Base-by-base conservation (phyloP, 1,140 invertebrate genomes). In the Apocrypta bakeri region DNA sequence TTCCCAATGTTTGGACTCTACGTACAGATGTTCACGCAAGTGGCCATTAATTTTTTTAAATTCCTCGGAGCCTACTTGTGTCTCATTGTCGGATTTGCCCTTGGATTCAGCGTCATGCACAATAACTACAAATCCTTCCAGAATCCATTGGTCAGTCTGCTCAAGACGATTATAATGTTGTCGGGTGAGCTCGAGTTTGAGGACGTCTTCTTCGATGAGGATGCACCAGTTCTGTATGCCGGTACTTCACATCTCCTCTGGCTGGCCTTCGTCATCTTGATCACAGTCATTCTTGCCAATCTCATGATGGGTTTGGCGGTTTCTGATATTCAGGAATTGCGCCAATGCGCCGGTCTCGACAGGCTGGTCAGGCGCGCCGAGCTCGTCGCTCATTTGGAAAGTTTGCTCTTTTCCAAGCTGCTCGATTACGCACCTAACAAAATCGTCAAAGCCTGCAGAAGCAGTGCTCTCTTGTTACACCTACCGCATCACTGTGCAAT, bases 151-250 rank as follows among this genome's bases (percentile, higher is more conserved):
- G 90, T 94, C 77, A 93, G 94, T 0, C 86, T 97, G 0, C 88
- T 97, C 0, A 97, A 97, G 91, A 96, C 96, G 0, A 94, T 97
- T 3, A 95, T 97, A 66, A 97, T 98, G 96, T 97, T 98, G 96
- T 96, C 96, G 0, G 96, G 97, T 0, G 96, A 97, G 87, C 89
- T 97, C 37, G 96, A 97, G 88, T 97, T 96, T 85, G 96, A 97
- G 87, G 96, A 97, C 82, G 94, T 97, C 74, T 97, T 97, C 87
- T 97, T 96, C 86, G 92, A 93, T 24, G 91, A 95, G 9, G 88
- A 92, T 11, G 87, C 93, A 1, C 88, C 90, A 25, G 79, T 92
- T 29, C 90, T 94, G 73, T 95, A 95, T 88, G 94, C 94, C 0
- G 93, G 94, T 1, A 97, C 96, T 0, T 93, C 96, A 0, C 96